Evolutionary conservation across 2,888 invertebrate species (phyloP).

Genomic region (Salpingus planirostris): DNA sequence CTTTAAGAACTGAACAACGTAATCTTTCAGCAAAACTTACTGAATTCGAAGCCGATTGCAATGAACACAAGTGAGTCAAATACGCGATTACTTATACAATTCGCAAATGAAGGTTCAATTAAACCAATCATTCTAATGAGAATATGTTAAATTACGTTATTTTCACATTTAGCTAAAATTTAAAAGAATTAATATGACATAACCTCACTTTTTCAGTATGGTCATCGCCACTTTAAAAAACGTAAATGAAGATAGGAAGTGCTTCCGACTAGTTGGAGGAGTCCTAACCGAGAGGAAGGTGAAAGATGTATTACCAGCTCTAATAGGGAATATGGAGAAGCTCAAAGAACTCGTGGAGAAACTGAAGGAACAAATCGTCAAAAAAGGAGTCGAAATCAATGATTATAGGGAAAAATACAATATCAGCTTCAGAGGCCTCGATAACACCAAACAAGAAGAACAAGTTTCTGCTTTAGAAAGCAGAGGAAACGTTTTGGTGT

Average conservation of each 20-base stretch:
- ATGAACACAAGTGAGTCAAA: conserved; percentile 83
- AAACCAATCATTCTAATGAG: no score
- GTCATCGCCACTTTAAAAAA: conserved; percentile 88
- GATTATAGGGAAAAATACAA: conserved; percentile 86
- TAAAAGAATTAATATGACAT: not conserved
- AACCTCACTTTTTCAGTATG: conserved; percentile 53
- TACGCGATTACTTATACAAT: no score
- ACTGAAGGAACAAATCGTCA: conserved; percentile 70
- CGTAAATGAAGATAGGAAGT: conserved; percentile 76
- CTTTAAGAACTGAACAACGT: conserved; percentile 79
- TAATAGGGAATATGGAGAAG: conserved; percentile 71
- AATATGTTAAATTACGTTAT: no score
- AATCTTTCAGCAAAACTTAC: conserved; percentile 78
- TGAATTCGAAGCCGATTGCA: conserved; percentile 88
- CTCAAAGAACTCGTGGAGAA: conserved; percentile 69
- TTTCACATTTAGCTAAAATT: not conserved
- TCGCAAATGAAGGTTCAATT: no score
- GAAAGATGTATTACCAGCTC: conserved; percentile 78
- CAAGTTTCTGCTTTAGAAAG: conserved; percentile 22
- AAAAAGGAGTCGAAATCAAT: conserved; percentile 85
- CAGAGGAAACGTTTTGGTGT: conserved; percentile 41
- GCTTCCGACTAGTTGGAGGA: conserved; percentile 90
- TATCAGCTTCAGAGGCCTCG: conserved; percentile 65
- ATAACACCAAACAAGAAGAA: conserved; percentile 45
- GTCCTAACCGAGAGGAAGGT: conserved; percentile 89